Evolutionary conservation across 1,140 invertebrate species (phyloP), one percentile per base, ranked within the genome.

Genomic region (Brachionus rubens): DNA sequence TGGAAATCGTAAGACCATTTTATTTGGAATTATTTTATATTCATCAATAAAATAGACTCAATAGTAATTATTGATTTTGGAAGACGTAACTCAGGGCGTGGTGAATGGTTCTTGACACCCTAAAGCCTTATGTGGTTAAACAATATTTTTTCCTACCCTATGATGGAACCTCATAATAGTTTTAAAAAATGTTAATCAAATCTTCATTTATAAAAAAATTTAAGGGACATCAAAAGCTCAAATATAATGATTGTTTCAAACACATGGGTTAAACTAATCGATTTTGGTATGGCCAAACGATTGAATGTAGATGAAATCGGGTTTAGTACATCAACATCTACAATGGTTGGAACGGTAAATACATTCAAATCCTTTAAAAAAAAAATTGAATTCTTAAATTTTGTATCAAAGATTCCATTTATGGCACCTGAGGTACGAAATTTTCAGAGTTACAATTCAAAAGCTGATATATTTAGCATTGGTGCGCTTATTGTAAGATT

Each of bases 301-400:
- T 40, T 72, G n/a, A 50, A 72, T 54, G 46, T 72, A 12, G 50
- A 72, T 16, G 68, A 54, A 48, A 50, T 50, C 7, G 68, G 68
- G 4, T 72, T 50, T 72, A 50, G 68, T 41, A 48, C 46, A 6
- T 72, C 68, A 36, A 72, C 68, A 36, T 72, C 68, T 24, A 72
- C 68, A 2, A 72, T 72, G 68, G 68, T 72, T n/a, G 68, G 68
- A 72, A 72, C 68, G 6, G 68, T 72, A 72, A 46, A 19, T 46
- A 36, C 12, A 47, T 30, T 0, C 2, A 9, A 19, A 33, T 30
- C 33, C 14, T 21, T 14, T 16, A 47, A 12, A 47, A 26, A 47
- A 28, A 7, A 2, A 2, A 47, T 46, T 47, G 10, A 16, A 47
- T 6, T 24, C 16, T 36, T 40, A 26, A 19, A 24, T 16, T 47